Base-by-base conservation (phyloP, 1,140 invertebrate species). In the Drosophila biarmipes region DNA sequence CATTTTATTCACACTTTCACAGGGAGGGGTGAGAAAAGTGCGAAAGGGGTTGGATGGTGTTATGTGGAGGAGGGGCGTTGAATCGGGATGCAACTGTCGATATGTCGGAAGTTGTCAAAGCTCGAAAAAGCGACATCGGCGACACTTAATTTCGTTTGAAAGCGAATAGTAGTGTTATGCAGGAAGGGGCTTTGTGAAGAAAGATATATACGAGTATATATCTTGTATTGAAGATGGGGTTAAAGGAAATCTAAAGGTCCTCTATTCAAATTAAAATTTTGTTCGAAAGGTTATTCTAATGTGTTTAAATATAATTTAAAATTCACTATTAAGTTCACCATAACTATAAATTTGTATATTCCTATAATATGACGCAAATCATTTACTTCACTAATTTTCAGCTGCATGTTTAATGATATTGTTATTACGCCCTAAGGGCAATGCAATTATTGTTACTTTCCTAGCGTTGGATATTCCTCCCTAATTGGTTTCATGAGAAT, bases 101-200 rank as follows among this genome's bases (percentile, higher is more conserved):
- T 82, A 63, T 82, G 82, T 86, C 82, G 82, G 82, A 86, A 87
- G 79, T 81, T 82, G 82, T 86, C 82, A 68, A 38, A 68, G 78
- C 66, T 27, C 15, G 45, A 49, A 75, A 64, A 64, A 72, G 66
- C 68, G 74, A 74, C 59, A 49, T 52, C 58, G 61, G 35, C 82
- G 45, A 58, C 78, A 78, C 78, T 69, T 82, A 72, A 81, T 87
- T 79, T 82, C 57, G 58, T 61, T 57, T 52, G 68, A 71, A 86
- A 78, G 59, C 67, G 24, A 63, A 64, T 19, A 12, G 42, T 12
- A 7, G 7, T 27, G 14, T 27, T 27, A n/a, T 10, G 10, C 14
- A 24, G 3, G 6, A 45, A 6, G 19, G 5, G 5, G 11, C 14
- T 38, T 38, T 8, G n/a, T 7, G n/a, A 21, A 6, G 6, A 3